Evolutionary conservation across 1,140 invertebrate species (phyloP), one percentile per base, ranked within the genome.

Genomic region (Gonatopus flavifemur): DNA sequence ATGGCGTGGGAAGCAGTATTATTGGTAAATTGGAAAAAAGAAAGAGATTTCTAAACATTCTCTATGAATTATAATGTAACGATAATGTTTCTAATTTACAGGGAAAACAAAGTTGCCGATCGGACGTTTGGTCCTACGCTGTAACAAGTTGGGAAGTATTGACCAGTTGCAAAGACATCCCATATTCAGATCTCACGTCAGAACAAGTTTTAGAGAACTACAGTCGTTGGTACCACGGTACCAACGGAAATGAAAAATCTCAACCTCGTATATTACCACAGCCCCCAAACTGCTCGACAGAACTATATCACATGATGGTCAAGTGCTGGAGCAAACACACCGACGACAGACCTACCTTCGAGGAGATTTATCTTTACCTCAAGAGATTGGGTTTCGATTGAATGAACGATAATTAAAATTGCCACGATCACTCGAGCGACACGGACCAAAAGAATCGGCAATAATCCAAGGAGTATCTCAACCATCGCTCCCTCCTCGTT

Each of bases 1-100:
- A 90, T 94, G 88, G 86, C 91, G 0, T 91, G 89, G 88, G 90
- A 93, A 69, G 86, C 86, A 52, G 78, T 91, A 36, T 74, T 92
- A 19, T 70, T 90, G 82, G 90, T 91, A 74, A 84, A 80, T 77
- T 56, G 41, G 6, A 15, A 33, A 2, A 2, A 42, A 42, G 7
- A 42, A 22, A 21, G n/a, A n/a, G n/a, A n/a, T n/a, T n/a, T n/a
- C n/a, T n/a, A 32, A 20, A 42, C n/a, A 22, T 43, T 30, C 4
- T 50, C 28, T 25, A 36, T 40, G 10, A 48, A 52, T 43, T 1
- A 56, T 44, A 33, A 49, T 40, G n/a, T 51, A 32, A 43, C 25
- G 25, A 28, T 28, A 6, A 12, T 28, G 25, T 28, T 7, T n/a
- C n/a, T n/a, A n/a, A n/a, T 46, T 37, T 12, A 12, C 66, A 91